Evolutionary conservation across 2,888 invertebrate genomes (phyloP).

Genomic region (Philereme vetulata): DNA sequence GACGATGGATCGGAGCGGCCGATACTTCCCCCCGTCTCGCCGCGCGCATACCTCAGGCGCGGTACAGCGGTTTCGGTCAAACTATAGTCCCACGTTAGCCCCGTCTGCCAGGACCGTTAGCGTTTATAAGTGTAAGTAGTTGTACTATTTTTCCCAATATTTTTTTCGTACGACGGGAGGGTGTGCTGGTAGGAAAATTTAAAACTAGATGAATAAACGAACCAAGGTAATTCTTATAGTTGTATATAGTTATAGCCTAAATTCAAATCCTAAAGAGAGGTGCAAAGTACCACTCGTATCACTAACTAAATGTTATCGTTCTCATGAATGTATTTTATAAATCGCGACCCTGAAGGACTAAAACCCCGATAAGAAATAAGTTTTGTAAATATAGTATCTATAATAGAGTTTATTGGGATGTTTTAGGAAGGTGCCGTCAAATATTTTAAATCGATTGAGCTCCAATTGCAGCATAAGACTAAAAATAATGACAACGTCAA

Average conservation of each 20-base stretch:
- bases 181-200: constrained; percentile 13
- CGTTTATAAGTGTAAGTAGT: too few species aligned
- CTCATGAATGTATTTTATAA: constrained; percentile 60
- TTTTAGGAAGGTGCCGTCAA: constrained; percentile 57
- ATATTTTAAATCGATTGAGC: constrained; percentile 61
- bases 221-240: constrained; percentile 48
- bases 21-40: too few species aligned
- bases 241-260: constrained; percentile 43
- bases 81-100: too few species aligned
- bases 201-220: constrained; percentile 41
- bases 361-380: constrained; percentile 73
- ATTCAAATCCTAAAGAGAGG: constrained; percentile 50
- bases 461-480: constrained; percentile 37
- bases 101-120: too few species aligned
- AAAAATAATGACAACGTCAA: too few species aligned
- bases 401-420: constrained; percentile 60
- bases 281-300: constrained; percentile 59
- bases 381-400: constrained; percentile 70
- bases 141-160: too few species aligned
- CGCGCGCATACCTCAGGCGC: too few species aligned
- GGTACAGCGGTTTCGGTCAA: too few species aligned
- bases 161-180: not conserved
- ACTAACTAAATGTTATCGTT: constrained; percentile 57
- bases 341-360: constrained; percentile 73
- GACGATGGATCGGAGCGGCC: too few species aligned